Evolutionary conservation across 2,113 vertebrate genomes (phyloP).

Genomic region (Suncus etruscus): DNA sequence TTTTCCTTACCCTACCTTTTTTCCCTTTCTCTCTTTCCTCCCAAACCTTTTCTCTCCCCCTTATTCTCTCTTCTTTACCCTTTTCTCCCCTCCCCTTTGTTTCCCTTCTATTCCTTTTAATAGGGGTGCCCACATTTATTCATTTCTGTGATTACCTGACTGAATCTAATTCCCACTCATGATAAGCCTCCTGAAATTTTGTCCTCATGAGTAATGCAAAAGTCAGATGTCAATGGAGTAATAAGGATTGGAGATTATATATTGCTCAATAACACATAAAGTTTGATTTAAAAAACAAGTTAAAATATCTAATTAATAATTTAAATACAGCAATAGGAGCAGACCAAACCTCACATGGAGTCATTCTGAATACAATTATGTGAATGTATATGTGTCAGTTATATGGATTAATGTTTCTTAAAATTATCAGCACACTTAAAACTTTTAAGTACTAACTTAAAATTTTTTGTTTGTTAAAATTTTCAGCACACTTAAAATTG

Average conservation of each 20-base stretch:
- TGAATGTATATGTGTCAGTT: neutral
- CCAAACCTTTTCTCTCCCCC: too few relatives aligned
- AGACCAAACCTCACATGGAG: neutral
- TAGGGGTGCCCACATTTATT: neutral
- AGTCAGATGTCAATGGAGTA: too few relatives aligned
- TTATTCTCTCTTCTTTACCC: neutral
- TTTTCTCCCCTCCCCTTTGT: neutral
- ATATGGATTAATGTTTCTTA: neutral
- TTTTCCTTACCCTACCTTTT: neutral
- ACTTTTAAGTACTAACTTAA: neutral
- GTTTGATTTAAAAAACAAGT: neutral
- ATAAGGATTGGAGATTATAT: neutral
- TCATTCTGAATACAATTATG: neutral
- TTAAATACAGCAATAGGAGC: neutral
- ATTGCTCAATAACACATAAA: neutral
- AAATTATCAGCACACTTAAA: neutral
- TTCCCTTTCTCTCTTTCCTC: neutral
- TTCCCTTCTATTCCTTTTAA: too few relatives aligned
- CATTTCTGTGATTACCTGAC: neutral
- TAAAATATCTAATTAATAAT: slow-evolving; percentile 19
- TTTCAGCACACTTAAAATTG: neutral
- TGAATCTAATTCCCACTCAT: neutral
- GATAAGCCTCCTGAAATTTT: neutral
- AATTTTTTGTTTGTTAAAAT: neutral
- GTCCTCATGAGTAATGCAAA: neutral